Percentiles rank a stretch among this genome's conserved stretches.
Evolutionary conservation across 2,888 invertebrate species (phyloP).

Genomic region (Erebia palarica): DNA sequence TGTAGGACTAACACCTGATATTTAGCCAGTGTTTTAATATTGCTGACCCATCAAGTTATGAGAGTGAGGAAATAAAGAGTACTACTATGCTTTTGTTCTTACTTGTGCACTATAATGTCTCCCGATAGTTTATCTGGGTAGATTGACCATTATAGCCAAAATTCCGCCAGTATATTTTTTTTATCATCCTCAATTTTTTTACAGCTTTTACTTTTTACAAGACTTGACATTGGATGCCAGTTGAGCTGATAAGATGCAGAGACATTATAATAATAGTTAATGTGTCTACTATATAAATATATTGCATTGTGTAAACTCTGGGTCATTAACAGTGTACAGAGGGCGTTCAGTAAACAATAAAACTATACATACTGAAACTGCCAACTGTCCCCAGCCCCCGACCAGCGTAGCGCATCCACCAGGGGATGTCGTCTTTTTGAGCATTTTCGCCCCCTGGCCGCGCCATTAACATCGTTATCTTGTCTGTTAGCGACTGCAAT

Average conservation of each 20-base stretch:
- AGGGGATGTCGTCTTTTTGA: constrained; percentile 91
- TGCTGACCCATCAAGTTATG: too few relatives aligned
- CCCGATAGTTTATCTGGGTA: too few relatives aligned
- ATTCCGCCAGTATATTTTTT: too few relatives aligned
- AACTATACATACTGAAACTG: constrained; percentile 87
- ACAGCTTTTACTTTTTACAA: constrained; percentile 1
- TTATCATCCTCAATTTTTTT: not conserved
- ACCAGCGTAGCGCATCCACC: constrained; percentile 95
- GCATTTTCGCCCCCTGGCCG: constrained; percentile 90
- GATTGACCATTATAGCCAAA: too few relatives aligned
- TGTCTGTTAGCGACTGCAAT: constrained; percentile 89
- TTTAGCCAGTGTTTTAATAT: too few relatives aligned
- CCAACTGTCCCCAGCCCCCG: constrained; percentile 92
- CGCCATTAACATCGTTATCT: constrained; percentile 90
- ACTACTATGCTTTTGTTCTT: too few relatives aligned
- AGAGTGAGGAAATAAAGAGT: too few relatives aligned
- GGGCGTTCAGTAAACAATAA: constrained; percentile 36
- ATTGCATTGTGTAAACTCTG: not conserved
- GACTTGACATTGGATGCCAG: constrained; percentile 33
- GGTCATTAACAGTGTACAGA: constrained; percentile 2
- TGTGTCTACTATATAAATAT: not conserved
- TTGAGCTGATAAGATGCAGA: constrained; percentile 44
- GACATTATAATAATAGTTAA: not conserved
- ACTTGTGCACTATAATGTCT: too few relatives aligned
- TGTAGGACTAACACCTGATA: too few relatives aligned